Evolutionary conservation across 1,140 invertebrate species (phyloP), one percentile per base, ranked within the genome.

Genomic region (Pseudomyrmex concolor): DNA sequence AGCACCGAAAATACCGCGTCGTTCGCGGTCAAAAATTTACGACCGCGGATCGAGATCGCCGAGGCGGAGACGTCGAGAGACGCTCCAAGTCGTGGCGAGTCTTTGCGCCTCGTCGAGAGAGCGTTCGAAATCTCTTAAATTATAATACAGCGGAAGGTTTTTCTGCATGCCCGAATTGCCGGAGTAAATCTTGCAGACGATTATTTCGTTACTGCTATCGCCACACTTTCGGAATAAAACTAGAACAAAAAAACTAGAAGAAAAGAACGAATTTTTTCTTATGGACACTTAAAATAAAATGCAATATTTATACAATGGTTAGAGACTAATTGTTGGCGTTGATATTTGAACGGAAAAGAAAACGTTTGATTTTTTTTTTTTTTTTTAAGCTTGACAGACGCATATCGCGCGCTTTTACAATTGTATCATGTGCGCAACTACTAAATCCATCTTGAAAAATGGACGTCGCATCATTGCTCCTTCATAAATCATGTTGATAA

Each of bases 401-500:
- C 19, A 1, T 13, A 60, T 48, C 45, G 19, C n/a, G 55, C 19
- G 13, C 7, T 2, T 25, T 54, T 54, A 19, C 43, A 43, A 77
- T 43, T 55, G 19, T 55, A 55, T 66, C 59, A 34, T n/a, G 25
- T n/a, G 8, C 17, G 64, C 13, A 22, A 54, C 48, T 17, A 54
- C 48, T 17, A 76, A 62, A 73, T 62, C 2, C 45, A 57, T 74
- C 22, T 74, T 63, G 57, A 63, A 74, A 25, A 62, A 15, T 9
- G 9, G 17, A 62, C 57, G 10, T 74, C 22, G 63, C 45, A 55
- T 55, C 17, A 51, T 3, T 22, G 7, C 13, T 22, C 25, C 13
- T 67, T 55, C 74, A 77, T 67, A 68, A 77, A 77, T 77, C 48
- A 77, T 45, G 63, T 77, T 68, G 62, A 77, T 77, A 57, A 68